phyloP scores from a whole-genome alignment of 37 sponge, comb jelly and placozoan species.

The Beroe forskalii region DNA sequence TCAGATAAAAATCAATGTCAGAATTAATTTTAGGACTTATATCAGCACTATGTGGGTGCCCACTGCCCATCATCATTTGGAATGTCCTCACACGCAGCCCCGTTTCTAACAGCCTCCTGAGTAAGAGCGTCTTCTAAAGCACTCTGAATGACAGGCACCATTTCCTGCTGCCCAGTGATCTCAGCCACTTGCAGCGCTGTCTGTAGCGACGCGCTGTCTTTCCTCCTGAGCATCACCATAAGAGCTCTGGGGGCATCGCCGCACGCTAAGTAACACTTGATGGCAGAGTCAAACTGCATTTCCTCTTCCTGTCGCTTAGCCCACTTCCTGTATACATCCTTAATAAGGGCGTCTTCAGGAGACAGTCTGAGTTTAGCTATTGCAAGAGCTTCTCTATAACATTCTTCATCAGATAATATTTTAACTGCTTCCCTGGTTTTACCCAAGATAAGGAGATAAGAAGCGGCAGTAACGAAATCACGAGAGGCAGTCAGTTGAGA shows the following conservation, averaged over 20 bases:
- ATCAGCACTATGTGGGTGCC: too few species aligned
- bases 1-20: too few species aligned
- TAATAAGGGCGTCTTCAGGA: neutral
- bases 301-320: slow-evolving; percentile 10
- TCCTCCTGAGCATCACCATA: slow-evolving; percentile 49
- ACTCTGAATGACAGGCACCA: neutral
- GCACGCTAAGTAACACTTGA: slow-evolving; percentile 46
- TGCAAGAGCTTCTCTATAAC: slow-evolving; percentile 39
- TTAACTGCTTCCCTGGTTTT: neutral
- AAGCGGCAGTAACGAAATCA: slow-evolving; percentile 42
- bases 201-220: slow-evolving; percentile 8
- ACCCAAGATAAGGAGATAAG: neutral
- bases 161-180: neutral
- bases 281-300: slow-evolving; percentile 59
- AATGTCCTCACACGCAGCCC: too few species aligned
- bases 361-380: slow-evolving; percentile 49
- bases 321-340: slow-evolving; percentile 10
- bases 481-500: slow-evolving; percentile 30
- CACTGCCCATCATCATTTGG: too few species aligned
- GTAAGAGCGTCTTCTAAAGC: neutral
- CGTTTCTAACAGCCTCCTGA: too few species aligned
- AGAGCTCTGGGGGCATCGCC: slow-evolving; percentile 11
- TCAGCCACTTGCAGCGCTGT: neutral
- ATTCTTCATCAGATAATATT: slow-evolving; percentile 2
- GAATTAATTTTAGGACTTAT: too few species aligned